A percentile compares a stretch with the other conserved stretches of the same genome.
Conservation (phyloP, 2,888 invertebrate species). For the Germaria angustata region DNA sequence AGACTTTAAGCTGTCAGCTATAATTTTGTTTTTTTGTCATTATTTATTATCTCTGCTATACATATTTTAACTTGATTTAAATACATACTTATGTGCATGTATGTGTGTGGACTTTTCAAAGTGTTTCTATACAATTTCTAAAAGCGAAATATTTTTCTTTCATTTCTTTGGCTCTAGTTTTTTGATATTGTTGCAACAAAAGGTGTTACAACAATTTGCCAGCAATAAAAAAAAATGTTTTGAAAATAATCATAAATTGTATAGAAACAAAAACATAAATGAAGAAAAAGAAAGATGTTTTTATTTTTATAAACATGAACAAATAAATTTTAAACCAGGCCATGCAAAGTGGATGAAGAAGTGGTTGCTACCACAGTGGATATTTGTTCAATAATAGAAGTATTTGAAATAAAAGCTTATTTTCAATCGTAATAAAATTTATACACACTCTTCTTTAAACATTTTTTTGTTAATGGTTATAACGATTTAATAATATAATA, state of each 20-base stretch:
- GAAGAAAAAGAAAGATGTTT: not conserved
- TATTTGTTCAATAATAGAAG: not conserved
- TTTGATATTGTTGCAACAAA: constrained; percentile 7
- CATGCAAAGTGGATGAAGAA: constrained; percentile 1
- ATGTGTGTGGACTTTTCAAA: not conserved
- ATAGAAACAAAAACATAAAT: not conserved
- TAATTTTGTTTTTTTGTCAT: constrained; percentile 20
- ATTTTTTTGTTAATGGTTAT: not conserved
- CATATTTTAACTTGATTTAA: not conserved
- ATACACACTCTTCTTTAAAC: not conserved
- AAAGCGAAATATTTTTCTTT: constrained; percentile 3
- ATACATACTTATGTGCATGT: too few relatives aligned
- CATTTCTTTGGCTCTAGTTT: not conserved
- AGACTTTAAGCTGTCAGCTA: constrained; percentile 21
- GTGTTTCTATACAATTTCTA: not conserved
- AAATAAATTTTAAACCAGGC: constrained; percentile 12
- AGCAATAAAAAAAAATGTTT: constrained; percentile 15
- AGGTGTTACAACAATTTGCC: constrained; percentile 42
- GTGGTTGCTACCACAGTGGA: not conserved
- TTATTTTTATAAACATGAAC: constrained; percentile 1
- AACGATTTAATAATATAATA: not conserved
- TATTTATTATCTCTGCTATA: constrained; percentile 17
- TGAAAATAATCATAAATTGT: constrained; percentile 9
- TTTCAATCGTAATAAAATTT: not conserved
- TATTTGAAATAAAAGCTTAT: not conserved